Conservation (phyloP, 2,888 invertebrate species). For the Ornithoptera alexandrae region DNA sequence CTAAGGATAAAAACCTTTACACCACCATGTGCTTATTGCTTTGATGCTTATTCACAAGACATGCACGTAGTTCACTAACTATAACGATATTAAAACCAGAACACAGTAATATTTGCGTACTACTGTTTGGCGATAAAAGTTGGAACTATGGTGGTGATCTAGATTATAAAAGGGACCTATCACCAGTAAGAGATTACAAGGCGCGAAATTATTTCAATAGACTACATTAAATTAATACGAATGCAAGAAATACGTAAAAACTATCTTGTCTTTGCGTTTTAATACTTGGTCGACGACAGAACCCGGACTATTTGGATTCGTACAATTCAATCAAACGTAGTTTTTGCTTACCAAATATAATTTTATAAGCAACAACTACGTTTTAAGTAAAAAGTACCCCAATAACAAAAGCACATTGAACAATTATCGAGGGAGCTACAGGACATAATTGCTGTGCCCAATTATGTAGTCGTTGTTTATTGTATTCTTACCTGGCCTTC, state of each 20-base stretch:
- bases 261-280: too few relatives aligned
- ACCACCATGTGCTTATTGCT: too few relatives aligned
- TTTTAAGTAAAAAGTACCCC: background rate
- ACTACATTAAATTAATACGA: too few relatives aligned
- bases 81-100: background rate
- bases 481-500: background rate
- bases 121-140: too few relatives aligned
- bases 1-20: too few relatives aligned
- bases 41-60: background rate
- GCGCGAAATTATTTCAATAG: too few relatives aligned
- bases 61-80: background rate
- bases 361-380: background rate
- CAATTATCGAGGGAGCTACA: conserved; percentile 8
- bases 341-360: background rate
- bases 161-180: too few relatives aligned
- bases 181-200: too few relatives aligned
- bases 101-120: background rate
- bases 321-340: too few relatives aligned
- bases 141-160: too few relatives aligned
- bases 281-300: background rate
- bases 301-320: background rate
- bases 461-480: background rate
- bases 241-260: too few relatives aligned
- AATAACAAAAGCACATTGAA: conserved; percentile 10
- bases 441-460: conserved; percentile 14